Base-by-base conservation (phyloP, 2,888 invertebrate species). In the Liopterus haemorrhoidalis region DNA sequence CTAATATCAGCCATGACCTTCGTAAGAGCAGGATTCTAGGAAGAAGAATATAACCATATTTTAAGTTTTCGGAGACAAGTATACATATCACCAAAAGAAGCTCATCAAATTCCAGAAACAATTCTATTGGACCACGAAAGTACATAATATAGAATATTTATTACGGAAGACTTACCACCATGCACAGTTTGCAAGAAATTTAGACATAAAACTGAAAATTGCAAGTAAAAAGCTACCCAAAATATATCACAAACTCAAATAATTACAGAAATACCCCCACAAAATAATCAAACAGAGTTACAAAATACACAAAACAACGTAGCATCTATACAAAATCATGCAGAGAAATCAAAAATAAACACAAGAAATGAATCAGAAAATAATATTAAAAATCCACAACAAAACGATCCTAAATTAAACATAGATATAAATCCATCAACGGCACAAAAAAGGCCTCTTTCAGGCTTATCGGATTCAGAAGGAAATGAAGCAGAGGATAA, bases 11-110 rank as follows among this genome's bases (percentile, higher is more conserved):
- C 27, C 9, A 51, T 55, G 5, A 28, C 48, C 2, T 52, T 45
- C 15, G n/a, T 54, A 2, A 22, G 46, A 30, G 52, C 53, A 0
- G 50, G 53, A 1, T 15, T 54, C 6, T 31, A 42, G 1, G 54
- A 53, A 5, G 35, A 40, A 0, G 46, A 38, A 3, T 53, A 44
- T 14, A 2, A 42, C 2, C 48, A 54, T 25, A 41, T 54, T 1
- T 22, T 53, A 5, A 54, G 54, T 16, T 55, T 54, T 20, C 32
- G 52, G 3, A 30, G 49, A 2, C 51, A 55, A 44, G 30, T 50
- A 2, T 55, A 49, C 20, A 36, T 54, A 1, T 50, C 53, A 3
- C 42, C 48, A n/a, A 14, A 44, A 4, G 24, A 37, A 14, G 24
- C 22, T 24, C 14, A 41, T 1, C 45, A 41, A 37, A 24, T 54